Percentiles rank a stretch among this genome's conserved stretches.
Conservation (phyloP, 2,113 vertebrate species). For the Miniopterus natalensis region DNA sequence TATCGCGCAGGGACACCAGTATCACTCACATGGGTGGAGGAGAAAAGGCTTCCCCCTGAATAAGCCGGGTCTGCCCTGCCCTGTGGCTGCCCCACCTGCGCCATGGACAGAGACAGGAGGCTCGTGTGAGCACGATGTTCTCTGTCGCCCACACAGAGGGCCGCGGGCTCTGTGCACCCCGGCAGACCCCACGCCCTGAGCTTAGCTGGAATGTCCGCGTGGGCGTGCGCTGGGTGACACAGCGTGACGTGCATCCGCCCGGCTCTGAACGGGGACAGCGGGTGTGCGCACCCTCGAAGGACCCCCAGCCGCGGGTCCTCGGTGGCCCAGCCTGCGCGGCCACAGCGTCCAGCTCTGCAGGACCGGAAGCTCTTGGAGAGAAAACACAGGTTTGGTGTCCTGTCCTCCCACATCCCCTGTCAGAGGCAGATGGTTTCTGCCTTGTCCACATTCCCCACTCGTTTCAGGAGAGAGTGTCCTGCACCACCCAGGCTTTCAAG, state of each 20-base stretch:
- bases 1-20: no score
- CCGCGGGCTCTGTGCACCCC: neutral
- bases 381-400: fast-evolving
- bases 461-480: fast-evolving
- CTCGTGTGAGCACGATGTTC: fast-evolving
- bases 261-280: fast-evolving
- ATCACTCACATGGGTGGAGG: neutral
- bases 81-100: fast-evolving
- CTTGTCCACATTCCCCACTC: fast-evolving
- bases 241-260: fast-evolving
- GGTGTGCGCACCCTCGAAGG: fast-evolving
- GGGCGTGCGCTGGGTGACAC: fast-evolving
- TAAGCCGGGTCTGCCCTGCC: neutral
- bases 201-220: fast-evolving
- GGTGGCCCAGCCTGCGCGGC: neutral
- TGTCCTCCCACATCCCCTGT: fast-evolving
- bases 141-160: fast-evolving
- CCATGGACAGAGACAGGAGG: neutral
- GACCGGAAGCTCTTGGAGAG: neutral
- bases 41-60: neutral
- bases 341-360: fast-evolving
- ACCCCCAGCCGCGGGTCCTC: neutral
- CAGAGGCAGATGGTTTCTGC: fast-evolving
- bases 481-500: neutral
- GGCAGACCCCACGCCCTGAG: fast-evolving